phyloP scores from a whole-genome alignment of 2,888 invertebrate genomes.

The Melieria crassipennis region DNA sequence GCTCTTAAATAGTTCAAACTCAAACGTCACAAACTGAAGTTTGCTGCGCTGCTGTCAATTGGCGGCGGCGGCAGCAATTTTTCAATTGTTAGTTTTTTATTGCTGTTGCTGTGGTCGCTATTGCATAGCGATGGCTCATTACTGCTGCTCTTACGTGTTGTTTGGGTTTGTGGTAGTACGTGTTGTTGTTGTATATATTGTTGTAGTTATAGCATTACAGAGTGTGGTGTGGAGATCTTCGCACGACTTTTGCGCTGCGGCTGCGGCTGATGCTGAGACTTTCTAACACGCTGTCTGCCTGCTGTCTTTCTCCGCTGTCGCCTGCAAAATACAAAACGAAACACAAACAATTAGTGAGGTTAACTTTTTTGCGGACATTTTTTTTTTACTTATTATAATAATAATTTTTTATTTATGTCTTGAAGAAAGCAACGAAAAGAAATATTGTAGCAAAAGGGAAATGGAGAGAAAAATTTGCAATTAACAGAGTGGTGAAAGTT shows the following conservation, averaged over 20 bases:
- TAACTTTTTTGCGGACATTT: neutral
- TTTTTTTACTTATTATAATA: no score
- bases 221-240: constrained; percentile 50
- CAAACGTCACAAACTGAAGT: neutral
- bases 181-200: constrained; percentile 1
- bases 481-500: no score
- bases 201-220: constrained; percentile 30
- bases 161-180: no score
- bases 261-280: constrained; percentile 44
- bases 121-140: constrained; percentile 10
- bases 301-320: constrained; percentile 50
- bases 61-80: neutral
- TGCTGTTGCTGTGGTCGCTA: constrained; percentile 41
- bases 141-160: neutral
- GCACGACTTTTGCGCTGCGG: constrained; percentile 39
- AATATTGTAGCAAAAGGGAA: neutral
- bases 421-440: neutral
- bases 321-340: constrained; percentile 46
- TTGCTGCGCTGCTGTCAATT: no score
- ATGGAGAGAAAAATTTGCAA: no score
- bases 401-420: no score
- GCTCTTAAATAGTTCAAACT: no score
- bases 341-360: constrained; percentile 41
- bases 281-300: constrained; percentile 44
- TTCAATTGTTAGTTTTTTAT: constrained; percentile 40